Conservation (phyloP, 2,113 vertebrate genomes). For the Charadrius vociferus region DNA sequence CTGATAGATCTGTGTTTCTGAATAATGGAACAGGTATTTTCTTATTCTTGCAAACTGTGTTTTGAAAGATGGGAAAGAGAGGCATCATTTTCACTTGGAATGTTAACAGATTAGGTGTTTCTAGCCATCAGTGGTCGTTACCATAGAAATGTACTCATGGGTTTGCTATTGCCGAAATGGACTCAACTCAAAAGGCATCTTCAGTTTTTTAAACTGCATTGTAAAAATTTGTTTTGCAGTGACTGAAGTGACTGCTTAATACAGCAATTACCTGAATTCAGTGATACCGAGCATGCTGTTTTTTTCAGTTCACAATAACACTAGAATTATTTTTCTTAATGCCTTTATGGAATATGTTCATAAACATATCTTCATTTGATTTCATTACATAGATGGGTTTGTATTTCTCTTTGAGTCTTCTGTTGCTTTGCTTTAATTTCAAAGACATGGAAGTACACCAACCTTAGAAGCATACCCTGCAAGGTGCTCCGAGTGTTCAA, state of each 20-base stretch:
- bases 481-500: background rate
- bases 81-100: conserved; percentile 14
- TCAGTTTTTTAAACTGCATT: background rate
- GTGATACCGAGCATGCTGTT: background rate
- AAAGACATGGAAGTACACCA: background rate
- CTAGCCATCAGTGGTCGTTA: conserved; percentile 9
- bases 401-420: conserved; percentile 3
- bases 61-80: background rate
- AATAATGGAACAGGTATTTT: background rate
- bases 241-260: conserved; percentile 21
- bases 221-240: conserved; percentile 7
- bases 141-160: background rate
- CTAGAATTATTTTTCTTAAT: background rate
- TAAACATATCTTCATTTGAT: background rate
- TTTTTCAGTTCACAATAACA: background rate
- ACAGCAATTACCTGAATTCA: conserved; percentile 2
- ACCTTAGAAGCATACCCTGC: background rate
- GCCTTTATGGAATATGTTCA: background rate
- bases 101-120: conserved; percentile 11
- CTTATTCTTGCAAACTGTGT: background rate
- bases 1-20: background rate
- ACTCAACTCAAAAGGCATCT: background rate
- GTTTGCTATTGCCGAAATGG: conserved; percentile 7
- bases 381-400: background rate
- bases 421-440: conserved; percentile 27